Evolutionary conservation across 1,140 invertebrate species (phyloP).

Genomic region (Penaeus japonicus): DNA sequence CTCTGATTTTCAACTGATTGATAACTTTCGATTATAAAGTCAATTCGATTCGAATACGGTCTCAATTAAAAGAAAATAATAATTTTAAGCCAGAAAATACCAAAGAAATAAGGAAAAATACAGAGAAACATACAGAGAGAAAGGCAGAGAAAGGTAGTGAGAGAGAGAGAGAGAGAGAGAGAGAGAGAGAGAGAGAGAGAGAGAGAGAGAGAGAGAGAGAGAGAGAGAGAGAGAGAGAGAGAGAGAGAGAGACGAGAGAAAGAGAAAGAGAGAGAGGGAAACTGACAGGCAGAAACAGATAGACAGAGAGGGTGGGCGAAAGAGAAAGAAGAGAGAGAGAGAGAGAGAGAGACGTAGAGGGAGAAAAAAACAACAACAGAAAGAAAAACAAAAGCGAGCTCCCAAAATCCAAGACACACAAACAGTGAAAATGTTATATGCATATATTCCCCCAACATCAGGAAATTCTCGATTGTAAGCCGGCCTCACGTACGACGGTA

Average conservation of each 20-base stretch:
- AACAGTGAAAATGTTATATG: neutral
- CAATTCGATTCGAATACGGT: neutral
- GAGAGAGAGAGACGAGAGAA: no score
- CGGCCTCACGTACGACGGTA: neutral
- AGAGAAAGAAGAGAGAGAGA: no score
- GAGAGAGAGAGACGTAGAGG: no score
- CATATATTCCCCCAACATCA: neutral
- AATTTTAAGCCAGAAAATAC: neutral
- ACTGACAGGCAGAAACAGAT: no score
- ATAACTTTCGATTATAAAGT: slow-evolving; percentile 43
- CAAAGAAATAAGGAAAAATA: neutral
- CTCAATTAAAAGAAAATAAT: neutral
- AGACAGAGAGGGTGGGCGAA: no score
- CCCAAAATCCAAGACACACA: no score
- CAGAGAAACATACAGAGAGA: neutral
- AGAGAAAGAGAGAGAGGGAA: no score
- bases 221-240: no score
- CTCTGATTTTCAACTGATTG: slow-evolving; percentile 48
- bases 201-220: neutral
- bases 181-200: neutral
- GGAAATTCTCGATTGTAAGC: neutral
- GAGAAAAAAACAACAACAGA: no score
- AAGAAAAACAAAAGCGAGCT: no score
- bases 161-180: slow-evolving; percentile 29
- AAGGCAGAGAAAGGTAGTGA: slow-evolving; percentile 1